Evolutionary conservation across 2,888 invertebrate species (phyloP).

Genomic region (Acanthopleura granulata): DNA sequence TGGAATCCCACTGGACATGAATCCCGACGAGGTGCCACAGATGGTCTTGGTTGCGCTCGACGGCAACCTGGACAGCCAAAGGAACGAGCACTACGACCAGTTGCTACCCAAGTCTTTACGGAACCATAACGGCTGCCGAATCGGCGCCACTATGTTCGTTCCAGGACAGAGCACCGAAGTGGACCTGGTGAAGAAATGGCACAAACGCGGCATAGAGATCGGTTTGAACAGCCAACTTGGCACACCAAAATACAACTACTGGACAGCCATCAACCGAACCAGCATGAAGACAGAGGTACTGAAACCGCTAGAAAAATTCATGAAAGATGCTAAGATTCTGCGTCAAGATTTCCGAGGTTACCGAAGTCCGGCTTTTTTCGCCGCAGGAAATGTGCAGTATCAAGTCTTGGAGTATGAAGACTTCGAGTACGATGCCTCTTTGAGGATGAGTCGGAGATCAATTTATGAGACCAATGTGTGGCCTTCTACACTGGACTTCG

Average conservation of each 20-base stretch:
- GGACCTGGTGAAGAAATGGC: conserved; percentile 37
- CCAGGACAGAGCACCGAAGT: conserved; percentile 40
- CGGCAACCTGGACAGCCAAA: conserved; percentile 42
- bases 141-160: conserved; percentile 44
- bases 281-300: conserved; percentile 30
- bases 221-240: conserved; percentile 38
- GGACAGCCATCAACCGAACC: background rate
- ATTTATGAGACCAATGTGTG: conserved; percentile 32
- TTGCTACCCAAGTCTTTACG: conserved; percentile 34
- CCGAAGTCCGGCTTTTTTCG: conserved; percentile 39
- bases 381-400: conserved; percentile 39
- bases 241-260: conserved; percentile 26
- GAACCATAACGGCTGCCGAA: conserved; percentile 48
- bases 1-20: background rate
- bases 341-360: conserved; percentile 36
- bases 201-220: conserved; percentile 40
- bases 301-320: conserved; percentile 31
- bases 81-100: conserved; percentile 37
- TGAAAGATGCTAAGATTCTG: conserved; percentile 26
- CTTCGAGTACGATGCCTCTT: conserved; percentile 43
- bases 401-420: conserved; percentile 34
- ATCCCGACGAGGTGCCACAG: conserved; percentile 38
- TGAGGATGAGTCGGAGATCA: conserved; percentile 28
- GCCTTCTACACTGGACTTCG: conserved; percentile 48
- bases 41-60: conserved; percentile 49